Conservation (phyloP, 2,888 invertebrate species). For the Aleiodes testaceus region DNA sequence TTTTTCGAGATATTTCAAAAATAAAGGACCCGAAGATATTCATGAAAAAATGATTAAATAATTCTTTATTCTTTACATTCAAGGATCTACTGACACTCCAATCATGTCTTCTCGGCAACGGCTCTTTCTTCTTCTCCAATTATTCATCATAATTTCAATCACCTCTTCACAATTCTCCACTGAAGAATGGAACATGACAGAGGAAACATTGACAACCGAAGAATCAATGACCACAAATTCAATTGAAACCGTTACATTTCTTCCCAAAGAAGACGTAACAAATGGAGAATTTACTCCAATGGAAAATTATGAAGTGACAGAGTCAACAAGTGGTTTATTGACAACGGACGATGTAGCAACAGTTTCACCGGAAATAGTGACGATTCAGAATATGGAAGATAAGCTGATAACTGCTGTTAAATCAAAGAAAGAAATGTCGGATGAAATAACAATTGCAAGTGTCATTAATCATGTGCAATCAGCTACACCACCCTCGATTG, state of each 20-base stretch:
- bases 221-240: background rate
- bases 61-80: background rate
- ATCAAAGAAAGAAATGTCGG: conserved; percentile 4
- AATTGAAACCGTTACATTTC: background rate
- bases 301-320: background rate
- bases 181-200: conserved; percentile 4
- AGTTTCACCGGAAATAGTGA: background rate
- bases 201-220: background rate
- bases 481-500: conserved; percentile 11
- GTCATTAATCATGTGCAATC: background rate
- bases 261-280: background rate
- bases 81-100: conserved; percentile 24
- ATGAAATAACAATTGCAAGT: background rate
- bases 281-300: background rate
- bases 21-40: too few relatives aligned
- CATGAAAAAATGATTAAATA: too few relatives aligned
- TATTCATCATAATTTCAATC: conserved; percentile 1
- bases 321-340: background rate
- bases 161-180: background rate
- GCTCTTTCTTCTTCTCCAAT: background rate
- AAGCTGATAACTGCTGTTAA: conserved; percentile 16
- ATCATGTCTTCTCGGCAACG: conserved; percentile 26
- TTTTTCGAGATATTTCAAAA: too few relatives aligned
- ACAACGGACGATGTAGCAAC: background rate
- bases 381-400: background rate